A percentile compares a stretch with the other conserved stretches of the same genome.
Evolutionary conservation across 2,113 vertebrate genomes (phyloP).

Genomic region (Centropus bengalensis): DNA sequence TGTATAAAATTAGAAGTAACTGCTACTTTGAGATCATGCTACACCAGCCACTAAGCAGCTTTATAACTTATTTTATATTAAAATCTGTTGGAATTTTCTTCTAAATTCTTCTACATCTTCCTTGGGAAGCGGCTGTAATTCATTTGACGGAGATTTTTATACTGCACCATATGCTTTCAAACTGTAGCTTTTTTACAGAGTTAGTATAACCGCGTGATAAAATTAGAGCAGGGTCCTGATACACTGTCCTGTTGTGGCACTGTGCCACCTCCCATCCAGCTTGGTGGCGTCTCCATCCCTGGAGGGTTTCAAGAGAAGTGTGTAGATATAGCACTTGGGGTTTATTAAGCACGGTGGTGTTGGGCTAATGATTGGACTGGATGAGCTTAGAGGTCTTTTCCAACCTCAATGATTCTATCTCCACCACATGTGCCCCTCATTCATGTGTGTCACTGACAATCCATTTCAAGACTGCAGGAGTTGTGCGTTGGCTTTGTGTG

Average conservation of each 20-base stretch:
- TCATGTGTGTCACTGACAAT: not conserved
- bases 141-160: constrained; percentile 25
- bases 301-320: no score
- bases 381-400: no score
- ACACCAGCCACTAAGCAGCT: not conserved
- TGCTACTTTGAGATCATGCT: not conserved
- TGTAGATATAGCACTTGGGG: no score
- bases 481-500: not conserved
- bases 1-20: not conserved
- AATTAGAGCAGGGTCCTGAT: constrained; percentile 42
- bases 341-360: no score
- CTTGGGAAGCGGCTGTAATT: not conserved
- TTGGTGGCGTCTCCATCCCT: not conserved
- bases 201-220: constrained; percentile 32
- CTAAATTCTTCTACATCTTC: not conserved
- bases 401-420: not conserved
- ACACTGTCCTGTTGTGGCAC: not conserved
- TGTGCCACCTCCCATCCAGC: constrained; percentile 4
- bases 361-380: no score
- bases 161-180: constrained; percentile 47
- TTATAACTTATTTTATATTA: not conserved
- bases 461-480: not conserved
- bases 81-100: constrained; percentile 16
- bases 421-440: not conserved
- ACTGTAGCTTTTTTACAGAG: not conserved